phyloP scores from a whole-genome alignment of 2,113 vertebrate genomes.

The Phaethon lepturus region DNA sequence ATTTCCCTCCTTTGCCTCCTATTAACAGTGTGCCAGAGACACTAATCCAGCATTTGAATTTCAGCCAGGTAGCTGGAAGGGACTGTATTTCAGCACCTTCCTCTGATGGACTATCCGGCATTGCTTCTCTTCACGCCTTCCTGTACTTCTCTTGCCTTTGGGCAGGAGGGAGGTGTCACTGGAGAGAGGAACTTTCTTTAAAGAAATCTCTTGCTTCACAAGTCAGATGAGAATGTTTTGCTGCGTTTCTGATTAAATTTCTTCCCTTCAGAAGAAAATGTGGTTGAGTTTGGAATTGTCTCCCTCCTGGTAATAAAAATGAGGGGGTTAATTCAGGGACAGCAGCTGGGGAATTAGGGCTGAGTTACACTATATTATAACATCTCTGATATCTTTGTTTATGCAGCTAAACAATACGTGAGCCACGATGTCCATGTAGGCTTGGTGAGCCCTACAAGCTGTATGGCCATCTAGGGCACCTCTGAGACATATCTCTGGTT shows the following conservation, averaged over 20 bases:
- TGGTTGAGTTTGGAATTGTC: neutral
- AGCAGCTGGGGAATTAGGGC: neutral
- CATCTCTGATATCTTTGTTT: neutral
- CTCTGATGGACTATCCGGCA: neutral
- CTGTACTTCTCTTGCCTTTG: neutral
- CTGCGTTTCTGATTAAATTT: neutral
- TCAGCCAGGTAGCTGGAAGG: constrained; percentile 39
- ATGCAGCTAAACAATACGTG: neutral
- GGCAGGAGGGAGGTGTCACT: neutral
- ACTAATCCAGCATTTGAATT: constrained; percentile 19
- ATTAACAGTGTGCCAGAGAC: neutral
- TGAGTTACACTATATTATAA: neutral
- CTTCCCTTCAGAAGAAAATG: neutral
- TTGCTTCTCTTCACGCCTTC: neutral
- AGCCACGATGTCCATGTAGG: rapidly evolving
- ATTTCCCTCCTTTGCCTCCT: constrained; percentile 1
- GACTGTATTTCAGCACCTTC: neutral
- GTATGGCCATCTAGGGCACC: neutral
- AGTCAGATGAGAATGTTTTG: neutral
- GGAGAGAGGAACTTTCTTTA: neutral
- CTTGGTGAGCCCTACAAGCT: neutral
- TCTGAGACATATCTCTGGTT: neutral
- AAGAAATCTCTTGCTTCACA: neutral
- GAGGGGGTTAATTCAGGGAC: neutral
- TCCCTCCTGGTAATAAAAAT: neutral